phyloP scores from a whole-genome alignment of 2,797 vertebrate species.

The Sebastes taczanowskii region DNA sequence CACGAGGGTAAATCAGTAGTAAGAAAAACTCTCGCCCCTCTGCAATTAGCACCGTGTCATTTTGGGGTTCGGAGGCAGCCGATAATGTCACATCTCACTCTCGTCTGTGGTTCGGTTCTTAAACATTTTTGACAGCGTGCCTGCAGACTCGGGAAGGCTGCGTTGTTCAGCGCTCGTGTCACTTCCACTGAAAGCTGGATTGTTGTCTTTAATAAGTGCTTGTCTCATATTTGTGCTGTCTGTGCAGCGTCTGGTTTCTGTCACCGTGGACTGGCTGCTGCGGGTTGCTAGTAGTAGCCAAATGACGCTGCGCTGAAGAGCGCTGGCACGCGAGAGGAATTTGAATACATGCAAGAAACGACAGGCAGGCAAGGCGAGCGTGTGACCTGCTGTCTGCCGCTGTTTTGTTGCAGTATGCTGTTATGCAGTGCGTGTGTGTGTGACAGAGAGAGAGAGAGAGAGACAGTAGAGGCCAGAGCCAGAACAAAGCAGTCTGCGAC shows the following conservation, averaged over 20 bases:
- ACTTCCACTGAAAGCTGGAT: slow-evolving; percentile 22
- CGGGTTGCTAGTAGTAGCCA: slow-evolving; percentile 29
- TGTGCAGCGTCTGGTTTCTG: slow-evolving; percentile 47
- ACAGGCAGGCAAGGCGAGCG: slow-evolving; percentile 35
- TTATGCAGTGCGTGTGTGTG: slow-evolving; percentile 20
- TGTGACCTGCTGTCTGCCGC: slow-evolving; percentile 56
- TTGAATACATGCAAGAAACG: slow-evolving; percentile 39
- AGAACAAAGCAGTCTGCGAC: slow-evolving; percentile 74
- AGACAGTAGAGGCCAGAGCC: slow-evolving; percentile 49
- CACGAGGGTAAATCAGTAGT: slow-evolving; percentile 25
- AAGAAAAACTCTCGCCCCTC: slow-evolving; percentile 33
- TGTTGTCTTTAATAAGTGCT: slow-evolving; percentile 41
- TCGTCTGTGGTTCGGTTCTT: slow-evolving; percentile 23
- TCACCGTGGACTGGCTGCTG: slow-evolving; percentile 16
- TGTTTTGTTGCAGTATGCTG: slow-evolving; percentile 53
- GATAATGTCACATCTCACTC: slow-evolving; percentile 41
- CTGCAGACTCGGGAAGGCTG: slow-evolving; percentile 13
- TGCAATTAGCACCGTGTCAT: slow-evolving; percentile 62
- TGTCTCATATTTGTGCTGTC: slow-evolving; percentile 40
- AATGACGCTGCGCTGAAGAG: slow-evolving; percentile 37
- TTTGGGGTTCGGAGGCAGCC: slow-evolving; percentile 30
- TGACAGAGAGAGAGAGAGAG: neutral
- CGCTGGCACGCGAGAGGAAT: slow-evolving; percentile 56
- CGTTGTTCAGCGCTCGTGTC: slow-evolving; percentile 12
- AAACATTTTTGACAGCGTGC: slow-evolving; percentile 39